phyloP scores from a whole-genome alignment of 2,888 invertebrate species.

The Callyntrura sp. region DNA sequence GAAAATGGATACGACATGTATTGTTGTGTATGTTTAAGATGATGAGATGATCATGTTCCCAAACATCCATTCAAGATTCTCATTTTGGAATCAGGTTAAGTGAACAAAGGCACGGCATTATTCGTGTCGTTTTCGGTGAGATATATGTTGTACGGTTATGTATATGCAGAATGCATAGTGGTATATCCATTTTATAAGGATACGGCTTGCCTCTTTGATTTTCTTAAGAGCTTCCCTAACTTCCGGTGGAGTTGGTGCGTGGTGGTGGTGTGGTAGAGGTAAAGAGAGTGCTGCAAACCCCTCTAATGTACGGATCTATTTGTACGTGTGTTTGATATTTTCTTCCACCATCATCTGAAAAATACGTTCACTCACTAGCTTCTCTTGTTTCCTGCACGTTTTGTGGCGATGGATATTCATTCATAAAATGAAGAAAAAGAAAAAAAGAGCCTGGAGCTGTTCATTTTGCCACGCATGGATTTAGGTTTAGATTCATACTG shows the following conservation, averaged over 20 bases:
- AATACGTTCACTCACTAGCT: constrained; percentile 10
- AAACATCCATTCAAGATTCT: constrained; percentile 64
- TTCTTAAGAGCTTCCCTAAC: constrained; percentile 70
- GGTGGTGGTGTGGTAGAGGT: no score
- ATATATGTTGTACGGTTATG: no score
- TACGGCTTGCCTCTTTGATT: constrained; percentile 54
- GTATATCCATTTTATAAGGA: background rate
- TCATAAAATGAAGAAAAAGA: constrained; percentile 78
- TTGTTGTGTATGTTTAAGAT: constrained; percentile 33
- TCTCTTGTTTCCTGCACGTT: constrained; percentile 53
- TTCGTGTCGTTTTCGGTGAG: constrained; percentile 30
- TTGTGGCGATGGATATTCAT: constrained; percentile 77
- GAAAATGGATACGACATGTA: constrained; percentile 48
- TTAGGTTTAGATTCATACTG: no score
- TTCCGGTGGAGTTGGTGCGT: constrained; percentile 77
- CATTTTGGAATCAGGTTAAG: constrained; percentile 59
- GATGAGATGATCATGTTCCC: constrained; percentile 53
- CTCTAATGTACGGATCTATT: no score
- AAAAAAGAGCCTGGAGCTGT: constrained; percentile 80
- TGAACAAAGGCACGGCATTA: constrained; percentile 43
- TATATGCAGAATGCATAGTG: background rate
- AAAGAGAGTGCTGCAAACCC: constrained; percentile 47
- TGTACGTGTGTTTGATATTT: constrained; percentile 54
- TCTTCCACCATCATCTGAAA: constrained; percentile 49
- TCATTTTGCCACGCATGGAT: constrained; percentile 41